These are phyloP conservation scores for Siderastrea radians DNA, from an alignment of 92 coral and sea anemone species.

Conservation along the genomic window DNA sequence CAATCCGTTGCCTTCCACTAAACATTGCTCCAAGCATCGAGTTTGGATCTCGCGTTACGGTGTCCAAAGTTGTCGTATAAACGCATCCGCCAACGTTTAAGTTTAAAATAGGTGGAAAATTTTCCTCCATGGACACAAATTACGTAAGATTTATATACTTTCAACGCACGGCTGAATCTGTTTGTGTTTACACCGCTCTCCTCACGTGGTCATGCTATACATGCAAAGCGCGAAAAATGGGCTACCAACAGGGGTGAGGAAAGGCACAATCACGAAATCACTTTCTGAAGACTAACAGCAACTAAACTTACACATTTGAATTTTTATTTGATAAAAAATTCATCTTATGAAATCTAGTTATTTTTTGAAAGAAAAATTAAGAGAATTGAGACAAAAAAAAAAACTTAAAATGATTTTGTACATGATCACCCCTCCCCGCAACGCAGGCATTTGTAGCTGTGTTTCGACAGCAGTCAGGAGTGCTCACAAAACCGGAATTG, in stretches of 20 bases:
- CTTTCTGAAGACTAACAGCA: too few species aligned
- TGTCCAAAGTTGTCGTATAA: slow-evolving; percentile 85
- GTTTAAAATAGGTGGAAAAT: slow-evolving; percentile 80
- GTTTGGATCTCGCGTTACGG: slow-evolving; percentile 78
- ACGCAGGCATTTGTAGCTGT: too few species aligned
- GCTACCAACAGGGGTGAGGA: neutral
- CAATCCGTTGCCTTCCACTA: slow-evolving; percentile 80
- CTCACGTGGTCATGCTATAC: neutral
- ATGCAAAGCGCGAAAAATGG: neutral
- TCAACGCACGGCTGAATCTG: neutral
- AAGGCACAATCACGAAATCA: neutral
- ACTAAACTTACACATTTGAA: too few species aligned
- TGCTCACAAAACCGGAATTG: too few species aligned
- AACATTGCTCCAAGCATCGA: slow-evolving; percentile 90
- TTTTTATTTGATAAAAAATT: too few species aligned
- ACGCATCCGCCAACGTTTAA: slow-evolving; percentile 87
- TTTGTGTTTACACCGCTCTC: neutral
- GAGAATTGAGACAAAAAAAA: too few species aligned
- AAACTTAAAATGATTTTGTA: too few species aligned
- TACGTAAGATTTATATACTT: too few species aligned
- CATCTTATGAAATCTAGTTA: too few species aligned
- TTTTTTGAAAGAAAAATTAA: too few species aligned
- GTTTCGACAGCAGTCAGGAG: too few species aligned
- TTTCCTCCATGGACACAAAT: slow-evolving; percentile 22
- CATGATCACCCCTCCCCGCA: too few species aligned